Base-by-base conservation (phyloP, 2,888 invertebrate genomes). In the Meteorus cinctellus region DNA sequence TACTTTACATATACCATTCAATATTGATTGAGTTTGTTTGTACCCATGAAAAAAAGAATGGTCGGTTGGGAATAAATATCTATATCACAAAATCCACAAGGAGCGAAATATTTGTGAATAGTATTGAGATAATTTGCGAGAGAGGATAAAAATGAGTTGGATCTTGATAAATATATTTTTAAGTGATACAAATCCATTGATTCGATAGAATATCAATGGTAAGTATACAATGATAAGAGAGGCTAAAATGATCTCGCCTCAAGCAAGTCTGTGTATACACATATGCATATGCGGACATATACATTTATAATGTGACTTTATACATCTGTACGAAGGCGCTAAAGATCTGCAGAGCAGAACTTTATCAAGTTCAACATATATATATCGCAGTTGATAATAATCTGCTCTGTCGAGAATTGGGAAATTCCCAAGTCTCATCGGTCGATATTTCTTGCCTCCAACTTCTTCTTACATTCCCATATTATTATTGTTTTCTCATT, bases 401-500 rank as follows among this genome's bases (percentile, higher is more conserved):
- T 63, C 19, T n/a, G 29, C 12, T 29, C n/a, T 31, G 63, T 63
- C 29, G 31, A 34, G 16, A 16, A 63, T 63, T 63, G 63, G 63
- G 63, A 63, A 63, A 63, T 63, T n/a, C 63, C 63, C 12, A 31
- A 63, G 12, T 31, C 14, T 29, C 29, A 31, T n/a, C n/a, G n/a
- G 29, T 31, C 27, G 16, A 29, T 63, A n/a, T 31, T 41, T 63
- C 51, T 71, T 71, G 36, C n/a, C 16, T 71, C 19, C 34, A 59
- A 12, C 8, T 34, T 12, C 2, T 41, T 41, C 12, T 41, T 12
- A 41, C 12, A 12, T 8, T 41, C 12, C 8, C 2, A 12, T 41
- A 12, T 41, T 41, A 41, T 41, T 6, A 41, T 41, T 41, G 41
- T 12, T 41, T 12, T 12, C 8, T 41, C 41, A 41, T 41, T 41